Evolutionary conservation across 2,113 vertebrate species (phyloP).

Genomic region (Polyodon spathula): DNA sequence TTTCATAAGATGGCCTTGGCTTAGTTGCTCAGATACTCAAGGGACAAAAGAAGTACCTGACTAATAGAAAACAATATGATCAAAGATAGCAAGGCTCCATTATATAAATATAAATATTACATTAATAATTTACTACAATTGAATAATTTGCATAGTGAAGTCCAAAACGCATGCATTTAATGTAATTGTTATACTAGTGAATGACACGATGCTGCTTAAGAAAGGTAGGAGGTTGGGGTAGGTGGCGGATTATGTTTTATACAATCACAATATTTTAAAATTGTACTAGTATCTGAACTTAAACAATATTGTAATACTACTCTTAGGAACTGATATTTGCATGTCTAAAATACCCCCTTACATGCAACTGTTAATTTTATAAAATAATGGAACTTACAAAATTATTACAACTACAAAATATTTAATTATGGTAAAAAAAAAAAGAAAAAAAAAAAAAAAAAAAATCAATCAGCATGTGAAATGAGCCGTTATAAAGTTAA

Average conservation of each 20-base stretch:
- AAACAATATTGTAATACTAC: no score
- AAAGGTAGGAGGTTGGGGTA: background rate
- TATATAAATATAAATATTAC: slow-evolving; percentile 1
- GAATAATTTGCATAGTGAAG: slow-evolving; percentile 13
- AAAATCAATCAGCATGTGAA: slow-evolving; percentile 1
- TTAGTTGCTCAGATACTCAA: no score
- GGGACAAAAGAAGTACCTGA: no score
- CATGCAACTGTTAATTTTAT: background rate
- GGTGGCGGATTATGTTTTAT: no score
- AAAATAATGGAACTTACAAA: no score
- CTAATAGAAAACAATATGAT: slow-evolving; percentile 14
- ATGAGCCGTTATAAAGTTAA: background rate
- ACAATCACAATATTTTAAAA: no score
- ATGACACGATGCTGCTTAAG: background rate
- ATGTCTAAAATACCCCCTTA: background rate
- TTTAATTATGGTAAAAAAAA: background rate
- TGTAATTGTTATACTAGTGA: background rate
- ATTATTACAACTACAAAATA: background rate
- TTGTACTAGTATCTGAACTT: no score
- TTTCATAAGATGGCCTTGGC: no score
- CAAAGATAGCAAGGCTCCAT: background rate
- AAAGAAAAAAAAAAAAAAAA: slow-evolving; percentile 4
- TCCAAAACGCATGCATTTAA: slow-evolving; percentile 1
- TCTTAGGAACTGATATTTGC: no score
- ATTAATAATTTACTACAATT: background rate